Evolutionary conservation across 2,113 vertebrate species (phyloP).

Genomic region (Paracyprichromis sp.): DNA sequence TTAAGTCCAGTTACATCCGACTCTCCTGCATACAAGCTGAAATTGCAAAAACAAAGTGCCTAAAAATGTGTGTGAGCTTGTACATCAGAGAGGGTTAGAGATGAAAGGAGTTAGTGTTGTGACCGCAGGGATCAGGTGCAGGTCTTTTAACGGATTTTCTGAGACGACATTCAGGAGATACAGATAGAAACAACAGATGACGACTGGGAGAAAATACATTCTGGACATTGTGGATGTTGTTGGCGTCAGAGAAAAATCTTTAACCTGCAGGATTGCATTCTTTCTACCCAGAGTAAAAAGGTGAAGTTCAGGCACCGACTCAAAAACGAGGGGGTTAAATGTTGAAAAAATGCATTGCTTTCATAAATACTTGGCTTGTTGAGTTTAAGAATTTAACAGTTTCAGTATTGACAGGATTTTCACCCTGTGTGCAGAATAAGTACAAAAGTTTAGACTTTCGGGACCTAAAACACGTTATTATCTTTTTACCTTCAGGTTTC

Average conservation of each 20-base stretch:
- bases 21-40: neutral
- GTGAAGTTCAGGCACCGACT: neutral
- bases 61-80: neutral
- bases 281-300: neutral
- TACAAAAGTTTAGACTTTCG: neutral
- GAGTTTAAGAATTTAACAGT: neutral
- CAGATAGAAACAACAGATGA: neutral
- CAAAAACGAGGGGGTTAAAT: neutral
- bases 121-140: neutral
- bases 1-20: neutral
- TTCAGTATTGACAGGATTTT: neutral
- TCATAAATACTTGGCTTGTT: neutral
- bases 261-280: neutral
- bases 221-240: neutral
- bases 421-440: rapidly evolving
- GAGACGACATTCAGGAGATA: slow-evolving; percentile 1
- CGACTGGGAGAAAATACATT: neutral
- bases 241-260: neutral
- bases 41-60: neutral
- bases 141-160: neutral
- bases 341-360: neutral
- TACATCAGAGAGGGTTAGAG: neutral
- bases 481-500: neutral
- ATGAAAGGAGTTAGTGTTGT: neutral
- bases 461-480: rapidly evolving